Evolutionary conservation across 2,113 vertebrate genomes (phyloP), one percentile per base, ranked within the genome.

Genomic region (Catharus minimus): DNA sequence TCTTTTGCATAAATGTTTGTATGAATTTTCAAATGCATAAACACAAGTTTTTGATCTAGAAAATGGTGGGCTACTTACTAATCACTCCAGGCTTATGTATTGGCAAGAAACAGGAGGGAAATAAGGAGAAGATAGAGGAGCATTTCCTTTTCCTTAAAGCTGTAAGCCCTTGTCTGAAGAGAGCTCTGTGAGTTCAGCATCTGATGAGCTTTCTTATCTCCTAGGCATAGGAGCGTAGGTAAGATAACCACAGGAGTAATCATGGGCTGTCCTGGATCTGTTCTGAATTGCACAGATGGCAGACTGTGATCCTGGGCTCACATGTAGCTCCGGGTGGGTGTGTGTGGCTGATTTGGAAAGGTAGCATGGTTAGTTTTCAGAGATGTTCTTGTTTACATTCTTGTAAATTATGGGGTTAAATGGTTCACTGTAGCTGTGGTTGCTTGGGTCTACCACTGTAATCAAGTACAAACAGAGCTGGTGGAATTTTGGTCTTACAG

Each of bases 181-280:
- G 32, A 55, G 20, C 20, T 66, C 41, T 36, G 8, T 3, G 15
- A 71, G 64, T 69, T 82, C 55, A 72, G 36, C 58, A 41, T 53
- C 71, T 83, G 55, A 65, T 50, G 44, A 76, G 36, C 27, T 76
- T 92, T 65, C 18, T 55, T 26, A 44, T 55, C 28, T 83, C 28
- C 39, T 33, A n/a, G 43, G 20, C 44, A 36, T 11, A 47, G 23
- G 27, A 66, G 9, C 0, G 0, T 44, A 67, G 46, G 21, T 64
- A 41, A 38, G 41, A 44, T 43, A 76, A 82, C 18, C 24, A 55
- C 8, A 6, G 68, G 39, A 76, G 16, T 24, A 33, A 19, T 27
- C 79, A 36, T 12, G 21, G 56, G 28, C 49, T 73, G 50, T 84
- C 26, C 69, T 84, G 38, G 18, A 49, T 69, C 41, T 79, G 8